Conservation (phyloP, 2,888 invertebrate species). For the Baccha elongata region DNA sequence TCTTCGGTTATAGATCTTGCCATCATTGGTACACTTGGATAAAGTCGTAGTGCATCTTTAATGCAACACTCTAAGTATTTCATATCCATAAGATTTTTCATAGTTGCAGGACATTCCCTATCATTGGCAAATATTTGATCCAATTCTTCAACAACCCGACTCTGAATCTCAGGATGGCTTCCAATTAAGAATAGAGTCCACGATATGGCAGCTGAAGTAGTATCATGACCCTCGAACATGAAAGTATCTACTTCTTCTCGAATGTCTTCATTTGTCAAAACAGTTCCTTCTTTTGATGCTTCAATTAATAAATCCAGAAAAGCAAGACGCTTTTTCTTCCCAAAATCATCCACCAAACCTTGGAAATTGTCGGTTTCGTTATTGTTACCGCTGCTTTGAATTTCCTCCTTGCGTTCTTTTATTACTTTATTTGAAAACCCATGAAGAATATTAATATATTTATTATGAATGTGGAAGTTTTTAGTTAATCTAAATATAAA, state of each 20-base stretch:
- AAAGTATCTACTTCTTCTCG: constrained; percentile 87
- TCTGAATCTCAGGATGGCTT: constrained; percentile 81
- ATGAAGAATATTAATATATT: constrained; percentile 82
- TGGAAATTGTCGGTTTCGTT: constrained; percentile 71
- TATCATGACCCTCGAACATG: constrained; percentile 85
- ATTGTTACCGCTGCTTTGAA: constrained; percentile 76
- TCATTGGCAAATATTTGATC: constrained; percentile 82
- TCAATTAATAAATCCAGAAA: constrained; percentile 85
- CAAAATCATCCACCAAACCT: constrained; percentile 79
- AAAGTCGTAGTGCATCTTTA: constrained; percentile 87
- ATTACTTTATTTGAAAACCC: constrained; percentile 83
- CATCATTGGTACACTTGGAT: constrained; percentile 87
- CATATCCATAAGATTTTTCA: constrained; percentile 86
- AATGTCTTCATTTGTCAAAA: constrained; percentile 82
- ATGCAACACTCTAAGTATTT: constrained; percentile 88
- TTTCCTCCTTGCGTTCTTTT: constrained; percentile 82
- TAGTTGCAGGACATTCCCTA: constrained; percentile 82
- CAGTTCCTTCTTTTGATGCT: constrained; percentile 83
- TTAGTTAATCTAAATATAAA: constrained; percentile 84
- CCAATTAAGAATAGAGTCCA: constrained; percentile 82
- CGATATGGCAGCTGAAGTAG: constrained; percentile 82
- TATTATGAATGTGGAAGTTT: constrained; percentile 84
- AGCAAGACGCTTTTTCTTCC: constrained; percentile 84
- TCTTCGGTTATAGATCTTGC: constrained; percentile 84
- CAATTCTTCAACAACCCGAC: constrained; percentile 83